Base-by-base conservation (phyloP, 1,140 invertebrate species). In the Cheumatopsyche charites region DNA sequence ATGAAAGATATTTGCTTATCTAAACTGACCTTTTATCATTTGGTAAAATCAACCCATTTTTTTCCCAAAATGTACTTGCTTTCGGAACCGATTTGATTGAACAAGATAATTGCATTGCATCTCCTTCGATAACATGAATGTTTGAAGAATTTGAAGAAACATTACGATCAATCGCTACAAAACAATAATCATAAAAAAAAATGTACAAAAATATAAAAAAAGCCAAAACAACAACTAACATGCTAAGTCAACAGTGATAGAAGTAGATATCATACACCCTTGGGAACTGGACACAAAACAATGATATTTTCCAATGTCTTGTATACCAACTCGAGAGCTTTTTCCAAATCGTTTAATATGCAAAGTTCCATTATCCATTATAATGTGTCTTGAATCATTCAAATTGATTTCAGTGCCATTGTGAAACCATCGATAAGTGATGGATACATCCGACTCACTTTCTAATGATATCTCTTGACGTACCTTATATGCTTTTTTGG, bases 51-150 rank as follows among this genome's bases (percentile, higher is more conserved):
- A 67, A 36, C 12, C 73, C 77, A 66, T 81, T 77, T 67, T 47
- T 79, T 61, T 78, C 72, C 82, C 82, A 83, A 26, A 78, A 66
- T 49, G 81, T 61, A 12, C 55, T 36, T 3, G 81, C 80, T 0
- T 75, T 43, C 0, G 82, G 82, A 0, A 78, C 78, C 0, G 82
- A 83, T 47, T 70, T 69, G 62, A 83, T 80, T 66, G 49, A 63
- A 70, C 82, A 83, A 21, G 75, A 69, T 13, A 84, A 77, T 17
- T 77, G 76, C 17, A 79, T 41, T 6, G 82, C 80, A 75, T 84
- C 81, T 5, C 80, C 79, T 36, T 68, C 55, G 45, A 67, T 66
- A 0, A 78, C 80, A 6, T 77, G 77, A 41, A 71, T 75, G 70
- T 81, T 76, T 25, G 77, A 73, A 1, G 81, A 81, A 43, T 78